Conservation (phyloP, 2,113 vertebrate genomes). For the Ictalurus furcatus region DNA sequence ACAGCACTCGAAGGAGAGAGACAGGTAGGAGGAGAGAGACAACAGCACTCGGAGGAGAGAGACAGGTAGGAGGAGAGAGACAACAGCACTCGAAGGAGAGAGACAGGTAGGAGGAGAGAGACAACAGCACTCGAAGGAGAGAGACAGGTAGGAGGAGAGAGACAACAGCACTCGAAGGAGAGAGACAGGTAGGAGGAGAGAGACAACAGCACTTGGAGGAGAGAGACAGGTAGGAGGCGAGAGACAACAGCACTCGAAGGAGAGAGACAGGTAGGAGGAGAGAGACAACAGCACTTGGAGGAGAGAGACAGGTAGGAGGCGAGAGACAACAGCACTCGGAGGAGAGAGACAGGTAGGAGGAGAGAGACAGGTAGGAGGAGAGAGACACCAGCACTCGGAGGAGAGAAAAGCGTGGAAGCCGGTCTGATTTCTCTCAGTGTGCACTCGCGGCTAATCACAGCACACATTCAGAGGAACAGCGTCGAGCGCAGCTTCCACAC, state of each 20-base stretch:
- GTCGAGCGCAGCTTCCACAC: neutral
- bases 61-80: neutral
- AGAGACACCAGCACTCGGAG: neutral
- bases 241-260: neutral
- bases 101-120: neutral
- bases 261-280: neutral
- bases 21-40: neutral
- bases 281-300: neutral
- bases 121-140: neutral
- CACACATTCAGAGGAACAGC: neutral
- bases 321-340: neutral
- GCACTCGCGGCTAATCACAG: constrained; percentile 8
- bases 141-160: neutral
- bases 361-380: neutral
- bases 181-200: neutral
- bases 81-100: too few relatives aligned
- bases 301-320: neutral
- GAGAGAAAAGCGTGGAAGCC: neutral
- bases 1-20: too few relatives aligned
- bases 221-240: neutral
- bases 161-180: neutral
- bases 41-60: neutral
- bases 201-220: neutral
- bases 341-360: neutral
- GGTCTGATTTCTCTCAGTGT: constrained; percentile 25